phyloP scores from a whole-genome alignment of 2,888 invertebrate genomes.

The Tholera decimalis region DNA sequence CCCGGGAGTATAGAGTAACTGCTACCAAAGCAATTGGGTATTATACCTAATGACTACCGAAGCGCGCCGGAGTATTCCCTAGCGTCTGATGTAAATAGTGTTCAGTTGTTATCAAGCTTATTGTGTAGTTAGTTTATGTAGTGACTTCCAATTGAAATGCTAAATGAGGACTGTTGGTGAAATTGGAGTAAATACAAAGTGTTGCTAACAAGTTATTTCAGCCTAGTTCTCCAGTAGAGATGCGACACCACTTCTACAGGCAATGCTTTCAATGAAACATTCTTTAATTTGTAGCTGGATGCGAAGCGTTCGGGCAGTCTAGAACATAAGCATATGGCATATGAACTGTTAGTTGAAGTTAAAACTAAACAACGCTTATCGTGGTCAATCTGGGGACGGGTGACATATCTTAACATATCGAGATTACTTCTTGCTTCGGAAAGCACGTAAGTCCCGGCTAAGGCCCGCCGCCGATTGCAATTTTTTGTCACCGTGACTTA shows the following conservation, averaged over 20 bases:
- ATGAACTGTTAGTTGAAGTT: too few relatives aligned
- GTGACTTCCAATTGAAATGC: conserved; percentile 30
- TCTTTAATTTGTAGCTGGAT: not conserved
- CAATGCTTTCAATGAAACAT: not conserved
- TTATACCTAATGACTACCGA: conserved; percentile 6
- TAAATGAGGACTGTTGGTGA: conserved; percentile 2
- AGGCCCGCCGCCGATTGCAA: too few relatives aligned
- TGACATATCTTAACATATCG: too few relatives aligned
- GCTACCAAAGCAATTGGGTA: not conserved
- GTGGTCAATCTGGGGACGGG: too few relatives aligned
- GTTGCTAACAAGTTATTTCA: conserved; percentile 10
- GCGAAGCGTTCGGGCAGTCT: not conserved
- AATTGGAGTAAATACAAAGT: conserved; percentile 1
- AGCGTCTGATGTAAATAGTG: conserved; percentile 25
- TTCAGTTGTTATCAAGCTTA: conserved; percentile 20
- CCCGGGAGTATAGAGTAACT: not conserved
- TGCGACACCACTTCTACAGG: not conserved
- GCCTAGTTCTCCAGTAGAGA: not conserved
- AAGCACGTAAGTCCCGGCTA: too few relatives aligned
- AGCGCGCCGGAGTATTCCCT: conserved; percentile 26
- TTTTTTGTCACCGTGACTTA: too few relatives aligned
- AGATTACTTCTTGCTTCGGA: too few relatives aligned
- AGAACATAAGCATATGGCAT: too few relatives aligned
- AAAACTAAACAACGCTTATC: too few relatives aligned
- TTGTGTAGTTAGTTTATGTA: conserved; percentile 21